A percentile compares a stretch with the other conserved stretches of the same genome.
Evolutionary conservation across 2,888 invertebrate species (phyloP).

Genomic region (Tinea pellionella): DNA sequence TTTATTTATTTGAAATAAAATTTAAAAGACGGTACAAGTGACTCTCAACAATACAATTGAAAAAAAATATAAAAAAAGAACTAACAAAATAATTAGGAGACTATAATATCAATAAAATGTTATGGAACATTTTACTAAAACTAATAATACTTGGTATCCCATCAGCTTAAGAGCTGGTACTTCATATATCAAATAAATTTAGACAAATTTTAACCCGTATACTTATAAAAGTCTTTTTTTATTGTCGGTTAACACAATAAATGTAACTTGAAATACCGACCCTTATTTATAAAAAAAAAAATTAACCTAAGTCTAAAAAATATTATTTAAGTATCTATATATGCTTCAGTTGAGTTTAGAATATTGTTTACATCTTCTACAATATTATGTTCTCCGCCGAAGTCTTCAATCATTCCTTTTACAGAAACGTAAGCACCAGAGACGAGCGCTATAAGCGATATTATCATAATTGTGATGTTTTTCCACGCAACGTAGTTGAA

Average conservation of each 20-base stretch:
- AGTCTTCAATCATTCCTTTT: slow-evolving; percentile 43
- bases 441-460: slow-evolving; percentile 41
- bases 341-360: slow-evolving; percentile 10
- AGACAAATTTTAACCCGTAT: too few relatives aligned
- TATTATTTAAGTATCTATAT: neutral
- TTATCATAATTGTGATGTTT: slow-evolving; percentile 58
- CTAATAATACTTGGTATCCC: neutral
- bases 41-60: too few relatives aligned
- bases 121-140: neutral
- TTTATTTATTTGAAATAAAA: too few relatives aligned
- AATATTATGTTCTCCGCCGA: slow-evolving; percentile 17
- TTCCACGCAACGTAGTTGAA: slow-evolving; percentile 76
- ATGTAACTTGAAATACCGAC: neutral
- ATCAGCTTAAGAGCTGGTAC: too few relatives aligned
- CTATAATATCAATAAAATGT: neutral
- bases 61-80: too few relatives aligned
- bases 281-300: neutral
- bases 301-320: neutral
- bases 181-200: too few relatives aligned
- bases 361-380: slow-evolving; percentile 15
- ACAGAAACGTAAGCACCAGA: slow-evolving; percentile 53
- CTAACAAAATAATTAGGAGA: too few relatives aligned
- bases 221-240: too few relatives aligned
- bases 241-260: neutral
- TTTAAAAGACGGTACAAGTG: too few relatives aligned